Conservation (phyloP, 2,888 invertebrate species). For the Barypeithes pellucidus region DNA sequence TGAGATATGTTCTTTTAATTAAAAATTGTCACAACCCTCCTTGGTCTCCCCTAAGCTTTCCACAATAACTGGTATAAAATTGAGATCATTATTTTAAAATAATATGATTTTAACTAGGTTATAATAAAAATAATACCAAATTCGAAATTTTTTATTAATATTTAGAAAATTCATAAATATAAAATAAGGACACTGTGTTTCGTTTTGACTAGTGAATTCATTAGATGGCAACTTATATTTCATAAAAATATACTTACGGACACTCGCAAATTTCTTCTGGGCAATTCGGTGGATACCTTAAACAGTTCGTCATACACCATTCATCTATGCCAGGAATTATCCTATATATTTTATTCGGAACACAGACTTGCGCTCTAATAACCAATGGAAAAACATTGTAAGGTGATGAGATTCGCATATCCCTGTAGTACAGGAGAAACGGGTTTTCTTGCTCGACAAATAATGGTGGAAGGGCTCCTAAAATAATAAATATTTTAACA, state of each 20-base stretch:
- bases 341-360: slow-evolving; percentile 78
- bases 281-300: slow-evolving; percentile 90
- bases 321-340: slow-evolving; percentile 83
- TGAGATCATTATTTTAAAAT: no score
- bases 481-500: slow-evolving; percentile 59
- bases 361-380: slow-evolving; percentile 87
- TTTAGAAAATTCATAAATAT: no score
- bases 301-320: slow-evolving; percentile 91
- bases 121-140: no score
- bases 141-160: no score
- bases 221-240: neutral
- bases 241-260: slow-evolving; percentile 78
- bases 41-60: no score
- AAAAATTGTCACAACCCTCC: no score
- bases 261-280: slow-evolving; percentile 84
- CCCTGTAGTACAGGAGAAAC: slow-evolving; percentile 84
- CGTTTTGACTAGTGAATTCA: no score
- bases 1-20: no score
- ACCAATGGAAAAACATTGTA: slow-evolving; percentile 82
- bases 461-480: slow-evolving; percentile 76
- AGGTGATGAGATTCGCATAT: slow-evolving; percentile 76
- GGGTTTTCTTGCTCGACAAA: slow-evolving; percentile 82
- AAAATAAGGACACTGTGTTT: no score
- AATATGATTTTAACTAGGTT: no score
- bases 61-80: no score